Percentiles rank a stretch among this genome's conserved stretches.
Evolutionary conservation across 1,140 invertebrate genomes (phyloP).

Genomic region (Chymomyza costata): DNA sequence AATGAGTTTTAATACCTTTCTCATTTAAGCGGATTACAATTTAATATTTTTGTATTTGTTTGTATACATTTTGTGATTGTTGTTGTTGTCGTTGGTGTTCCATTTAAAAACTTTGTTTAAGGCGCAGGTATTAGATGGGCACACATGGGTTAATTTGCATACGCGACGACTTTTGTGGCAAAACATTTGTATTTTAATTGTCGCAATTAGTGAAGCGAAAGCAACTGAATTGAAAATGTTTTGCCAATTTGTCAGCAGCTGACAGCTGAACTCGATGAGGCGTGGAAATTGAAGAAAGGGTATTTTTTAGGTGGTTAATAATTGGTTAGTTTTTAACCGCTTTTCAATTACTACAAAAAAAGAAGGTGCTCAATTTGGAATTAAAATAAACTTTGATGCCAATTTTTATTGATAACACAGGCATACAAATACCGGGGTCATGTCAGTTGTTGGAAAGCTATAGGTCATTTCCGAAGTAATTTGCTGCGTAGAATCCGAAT

Average conservation of each 20-base stretch:
- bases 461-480: no score
- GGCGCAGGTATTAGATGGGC: slow-evolving; percentile 12
- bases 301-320: no score
- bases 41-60: slow-evolving; percentile 72
- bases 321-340: no score
- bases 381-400: no score
- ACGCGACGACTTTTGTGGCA: slow-evolving; percentile 52
- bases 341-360: no score
- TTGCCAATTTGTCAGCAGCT: slow-evolving; percentile 36
- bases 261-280: slow-evolving; percentile 8
- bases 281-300: no score
- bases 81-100: slow-evolving; percentile 17
- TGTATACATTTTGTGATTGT: slow-evolving; percentile 30
- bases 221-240: slow-evolving; percentile 22
- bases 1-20: slow-evolving; percentile 73
- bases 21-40: slow-evolving; percentile 75
- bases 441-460: no score
- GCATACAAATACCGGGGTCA: no score
- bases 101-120: slow-evolving; percentile 30
- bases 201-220: slow-evolving; percentile 49
- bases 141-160: slow-evolving; percentile 61
- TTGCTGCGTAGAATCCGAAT: no score
- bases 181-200: slow-evolving; percentile 61
- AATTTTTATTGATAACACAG: no score
- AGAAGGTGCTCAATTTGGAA: no score